phyloP scores from a whole-genome alignment of 1,140 invertebrate species.

The Diprion similis region DNA sequence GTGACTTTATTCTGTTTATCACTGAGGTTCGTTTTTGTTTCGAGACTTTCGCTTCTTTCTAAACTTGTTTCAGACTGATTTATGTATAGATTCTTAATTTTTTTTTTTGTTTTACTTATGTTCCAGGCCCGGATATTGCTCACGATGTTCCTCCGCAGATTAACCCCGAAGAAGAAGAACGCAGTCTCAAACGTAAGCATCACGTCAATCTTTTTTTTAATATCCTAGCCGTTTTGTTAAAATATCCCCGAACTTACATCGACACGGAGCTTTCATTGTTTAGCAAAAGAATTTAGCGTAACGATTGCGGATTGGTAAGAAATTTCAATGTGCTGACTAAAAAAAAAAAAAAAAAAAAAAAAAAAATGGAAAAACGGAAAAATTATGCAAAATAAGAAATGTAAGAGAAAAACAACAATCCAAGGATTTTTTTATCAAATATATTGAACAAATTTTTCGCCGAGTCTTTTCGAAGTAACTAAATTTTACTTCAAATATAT shows the following conservation, averaged over 20 bases:
- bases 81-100: background rate
- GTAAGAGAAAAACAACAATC: background rate
- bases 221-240: too few species aligned
- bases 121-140: constrained; percentile 74
- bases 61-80: too few species aligned
- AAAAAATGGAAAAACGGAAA: too few species aligned
- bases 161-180: constrained; percentile 74
- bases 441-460: too few species aligned
- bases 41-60: too few species aligned
- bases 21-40: too few species aligned
- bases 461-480: too few species aligned
- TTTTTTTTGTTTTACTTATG: constrained; percentile 35
- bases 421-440: constrained; percentile 6
- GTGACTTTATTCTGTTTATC: too few species aligned
- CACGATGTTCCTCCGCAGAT: constrained; percentile 71
- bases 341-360: too few species aligned
- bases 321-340: background rate
- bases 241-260: background rate
- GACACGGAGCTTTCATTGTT: background rate
- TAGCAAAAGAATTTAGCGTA: background rate
- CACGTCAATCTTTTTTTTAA: background rate
- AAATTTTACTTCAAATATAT: too few species aligned
- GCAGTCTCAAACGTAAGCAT: constrained; percentile 78
- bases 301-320: constrained; percentile 9
- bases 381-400: too few species aligned